A percentile compares a stretch with the other conserved stretches of the same genome.
Evolutionary conservation across 2,113 vertebrate species (phyloP).

Genomic region (Phainopepla nitens): DNA sequence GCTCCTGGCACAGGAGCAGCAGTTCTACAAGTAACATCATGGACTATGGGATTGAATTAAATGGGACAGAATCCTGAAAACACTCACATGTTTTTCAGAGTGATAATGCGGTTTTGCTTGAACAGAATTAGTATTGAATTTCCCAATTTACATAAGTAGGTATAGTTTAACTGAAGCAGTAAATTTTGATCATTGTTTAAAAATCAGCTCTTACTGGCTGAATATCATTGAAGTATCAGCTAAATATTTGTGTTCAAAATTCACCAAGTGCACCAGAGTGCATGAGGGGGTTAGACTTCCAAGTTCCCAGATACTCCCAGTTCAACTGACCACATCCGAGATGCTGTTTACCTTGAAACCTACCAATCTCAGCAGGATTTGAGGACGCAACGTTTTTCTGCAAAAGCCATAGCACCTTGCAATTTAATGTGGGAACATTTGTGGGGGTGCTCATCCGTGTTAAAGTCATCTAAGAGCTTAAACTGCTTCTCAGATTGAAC

Average conservation of each 20-base stretch:
- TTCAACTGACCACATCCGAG: background rate
- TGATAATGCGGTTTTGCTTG: background rate
- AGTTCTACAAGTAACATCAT: background rate
- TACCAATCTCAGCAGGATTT: background rate
- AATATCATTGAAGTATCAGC: background rate
- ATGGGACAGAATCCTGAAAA: background rate
- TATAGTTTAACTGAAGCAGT: background rate
- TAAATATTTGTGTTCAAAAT: background rate
- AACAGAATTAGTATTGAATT: background rate
- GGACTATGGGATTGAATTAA: background rate
- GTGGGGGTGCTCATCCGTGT: background rate
- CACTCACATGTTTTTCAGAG: background rate
- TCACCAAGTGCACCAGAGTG: background rate
- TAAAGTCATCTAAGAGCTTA: background rate
- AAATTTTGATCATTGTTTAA: background rate
- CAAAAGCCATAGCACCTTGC: background rate
- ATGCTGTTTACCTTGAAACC: background rate
- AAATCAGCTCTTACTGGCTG: background rate
- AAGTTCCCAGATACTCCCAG: background rate
- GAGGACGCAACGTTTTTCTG: background rate
- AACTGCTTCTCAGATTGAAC: conserved; percentile 35
- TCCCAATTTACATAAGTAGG: background rate
- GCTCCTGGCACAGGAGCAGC: rapidly evolving
- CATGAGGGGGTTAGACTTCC: background rate
- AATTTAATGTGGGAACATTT: background rate